Base-by-base conservation (phyloP, 1,140 invertebrate species). In the Drosophila ironensis region DNA sequence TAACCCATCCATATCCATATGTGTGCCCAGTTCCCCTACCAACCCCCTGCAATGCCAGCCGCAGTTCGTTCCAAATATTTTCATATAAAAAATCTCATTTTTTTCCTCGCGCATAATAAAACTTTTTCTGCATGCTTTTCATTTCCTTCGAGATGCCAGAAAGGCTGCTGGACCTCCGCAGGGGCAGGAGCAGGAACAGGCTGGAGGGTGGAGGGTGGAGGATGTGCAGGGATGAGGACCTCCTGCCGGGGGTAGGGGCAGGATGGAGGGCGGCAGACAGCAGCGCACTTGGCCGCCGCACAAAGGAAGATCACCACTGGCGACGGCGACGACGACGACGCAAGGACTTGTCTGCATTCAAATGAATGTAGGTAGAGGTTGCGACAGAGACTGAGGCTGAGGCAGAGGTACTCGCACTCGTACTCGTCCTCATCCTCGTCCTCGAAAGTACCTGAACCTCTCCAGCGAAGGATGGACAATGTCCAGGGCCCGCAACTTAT, bases 331-430 rank as follows among this genome's bases (percentile, higher is more conserved):
- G 47, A 63, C 54, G 60, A 56, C 75, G 76, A 61, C 72, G 59
- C 77, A 78, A 77, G 84, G 84, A 88, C 84, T 88, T 88, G 84
- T 88, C 84, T 88, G 71, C 84, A 88, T 88, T 88, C 64, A 78
- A 88, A 88, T 84, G 46, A 64, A 75, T 56, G 77, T 72, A 81
- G 61, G 69, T 73, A 77, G 57, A 68, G 68, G 53, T 50, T 47
- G 1, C 19, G 24, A 35, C 17, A 77, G 57, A 68, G 68, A 50
- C 46, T 47, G 1, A 24, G 24, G 42, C 17, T 44, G 48, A 48
- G 24, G 42, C 20, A 44, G 48, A 48, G 42, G 67, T 71, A 63
- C 42, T 17, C 40, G 24, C 25, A 81, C 72, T 75, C 52, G 20
- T 35, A n/a, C 33, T 25, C 40, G 9, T 35, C 52, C 27, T 16